Conservation (phyloP, 2,797 vertebrate species). For the Trichosurus vulpecula region DNA sequence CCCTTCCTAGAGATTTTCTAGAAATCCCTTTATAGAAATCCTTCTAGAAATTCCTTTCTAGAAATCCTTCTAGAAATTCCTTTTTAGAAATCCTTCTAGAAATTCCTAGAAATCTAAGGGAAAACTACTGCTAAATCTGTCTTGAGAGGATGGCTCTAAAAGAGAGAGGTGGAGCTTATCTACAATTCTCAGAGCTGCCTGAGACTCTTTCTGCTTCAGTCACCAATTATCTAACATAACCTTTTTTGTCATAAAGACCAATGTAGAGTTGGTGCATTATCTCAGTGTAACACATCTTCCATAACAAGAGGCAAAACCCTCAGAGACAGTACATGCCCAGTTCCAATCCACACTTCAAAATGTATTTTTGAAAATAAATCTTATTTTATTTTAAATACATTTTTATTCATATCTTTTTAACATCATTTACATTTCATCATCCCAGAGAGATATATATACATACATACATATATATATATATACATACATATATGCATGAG, state of each 20-base stretch:
- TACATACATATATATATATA: too few relatives aligned
- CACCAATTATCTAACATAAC: neutral
- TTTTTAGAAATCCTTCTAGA: neutral
- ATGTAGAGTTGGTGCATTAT: neutral
- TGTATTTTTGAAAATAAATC: neutral
- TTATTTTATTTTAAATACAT: neutral
- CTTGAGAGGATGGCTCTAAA: neutral
- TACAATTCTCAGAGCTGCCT: neutral
- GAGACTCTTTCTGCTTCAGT: neutral
- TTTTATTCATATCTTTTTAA: neutral
- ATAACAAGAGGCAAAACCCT: neutral
- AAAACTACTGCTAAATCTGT: neutral
- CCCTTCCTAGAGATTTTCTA: neutral
- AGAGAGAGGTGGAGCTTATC: neutral
- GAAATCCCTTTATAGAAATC: neutral
- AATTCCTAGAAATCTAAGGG: neutral
- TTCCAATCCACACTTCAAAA: neutral
- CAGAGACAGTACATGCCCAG: neutral
- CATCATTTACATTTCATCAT: neutral
- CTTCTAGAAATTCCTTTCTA: neutral
- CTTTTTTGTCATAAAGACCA: neutral
- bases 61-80: neutral
- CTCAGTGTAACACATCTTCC: neutral
- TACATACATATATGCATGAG: neutral
- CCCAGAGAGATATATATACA: neutral